Percentiles rank a stretch among this genome's conserved stretches.
Conservation (phyloP, 2,888 invertebrate species). For the Orthosia gracilis region DNA sequence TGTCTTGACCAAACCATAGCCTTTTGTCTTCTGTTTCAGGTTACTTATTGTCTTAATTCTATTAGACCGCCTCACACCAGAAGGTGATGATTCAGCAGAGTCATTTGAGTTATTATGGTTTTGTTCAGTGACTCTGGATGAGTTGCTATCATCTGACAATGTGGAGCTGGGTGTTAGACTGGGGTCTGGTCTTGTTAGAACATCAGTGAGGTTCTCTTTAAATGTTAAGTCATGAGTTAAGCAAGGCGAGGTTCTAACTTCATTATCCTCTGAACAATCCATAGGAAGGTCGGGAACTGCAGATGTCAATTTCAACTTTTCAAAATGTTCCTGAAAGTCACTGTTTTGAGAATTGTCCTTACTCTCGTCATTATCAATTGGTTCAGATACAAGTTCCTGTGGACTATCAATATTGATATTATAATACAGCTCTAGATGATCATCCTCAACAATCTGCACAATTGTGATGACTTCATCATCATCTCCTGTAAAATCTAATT, state of each 20-base stretch:
- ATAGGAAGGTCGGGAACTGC: conserved; percentile 73
- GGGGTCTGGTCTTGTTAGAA: conserved; percentile 83
- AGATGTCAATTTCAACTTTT: conserved; percentile 79
- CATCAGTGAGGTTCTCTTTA: conserved; percentile 75
- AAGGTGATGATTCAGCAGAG: conserved; percentile 88
- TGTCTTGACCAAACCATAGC: conserved; percentile 92
- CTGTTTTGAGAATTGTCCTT: conserved; percentile 71
- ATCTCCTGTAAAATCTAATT: conserved; percentile 81
- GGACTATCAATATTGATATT: conserved; percentile 85
- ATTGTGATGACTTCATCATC: conserved; percentile 89
- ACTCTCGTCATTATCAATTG: conserved; percentile 59
- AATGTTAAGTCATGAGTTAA: conserved; percentile 78
- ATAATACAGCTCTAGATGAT: conserved; percentile 85
- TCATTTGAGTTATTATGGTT: conserved; percentile 84
- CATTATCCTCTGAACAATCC: conserved; percentile 77
- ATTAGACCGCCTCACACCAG: conserved; percentile 93
- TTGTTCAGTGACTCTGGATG: conserved; percentile 83
- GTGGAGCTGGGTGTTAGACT: conserved; percentile 87
- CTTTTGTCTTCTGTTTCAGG: conserved; percentile 92
- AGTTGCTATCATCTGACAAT: conserved; percentile 88
- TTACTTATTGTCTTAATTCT: conserved; percentile 95
- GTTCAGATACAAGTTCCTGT: conserved; percentile 67
- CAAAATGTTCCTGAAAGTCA: conserved; percentile 86
- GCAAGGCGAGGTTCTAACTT: conserved; percentile 75
- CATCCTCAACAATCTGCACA: conserved; percentile 89